Base-by-base conservation (phyloP, 2,888 invertebrate genomes). In the Sinelater perroti region DNA sequence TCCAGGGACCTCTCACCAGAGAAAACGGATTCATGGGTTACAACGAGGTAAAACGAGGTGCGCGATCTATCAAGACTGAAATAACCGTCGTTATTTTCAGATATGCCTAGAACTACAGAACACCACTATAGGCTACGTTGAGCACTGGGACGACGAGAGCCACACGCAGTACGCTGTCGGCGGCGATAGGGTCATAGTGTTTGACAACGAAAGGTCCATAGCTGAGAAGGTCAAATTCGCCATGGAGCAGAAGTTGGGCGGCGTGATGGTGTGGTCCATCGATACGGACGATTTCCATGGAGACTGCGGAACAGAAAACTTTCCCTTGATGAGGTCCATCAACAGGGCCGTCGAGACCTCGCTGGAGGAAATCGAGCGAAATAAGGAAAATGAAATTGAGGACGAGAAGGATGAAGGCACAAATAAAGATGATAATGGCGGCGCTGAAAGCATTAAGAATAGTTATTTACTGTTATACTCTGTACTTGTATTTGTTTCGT, bases 201-300 rank as follows among this genome's bases (percentile, higher is more conserved):
- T 89, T 68, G 95, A 95, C 67, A 87, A 91, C 69, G 82, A 86
- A 0, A 81, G 85, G 14, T 91, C 93, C 8, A 85, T 95, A 36
- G 83, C 83, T 14, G 82, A 85, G 30, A 94, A 94, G 83, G 87
- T 93, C 62, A 81, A 68, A 52, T 85, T 84, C 71, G 87, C 87
- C 0, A 81, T 87, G 71, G 81, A 83, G 58, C 82, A 85, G 65
- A 81, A 82, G 2, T 77, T 95, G 0, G 91, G 87, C 0, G 94
- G 94, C 1, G 83, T 89, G 0, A 93, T 94, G 93, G 86, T 93
- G 3, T 94, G 94, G 94, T 91, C 92, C 26, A 85, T 93, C 26
- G 94, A 94, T 74, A 94, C 92, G 0, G 94, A 95, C 64, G 94
- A 94, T 77, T 93, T 93, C 74, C 81, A 80, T 14, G 92, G 92